A percentile compares a stretch with the other conserved stretches of the same genome.
Conservation (phyloP, 2,797 vertebrate genomes). For the Gymnothorax javanicus region DNA sequence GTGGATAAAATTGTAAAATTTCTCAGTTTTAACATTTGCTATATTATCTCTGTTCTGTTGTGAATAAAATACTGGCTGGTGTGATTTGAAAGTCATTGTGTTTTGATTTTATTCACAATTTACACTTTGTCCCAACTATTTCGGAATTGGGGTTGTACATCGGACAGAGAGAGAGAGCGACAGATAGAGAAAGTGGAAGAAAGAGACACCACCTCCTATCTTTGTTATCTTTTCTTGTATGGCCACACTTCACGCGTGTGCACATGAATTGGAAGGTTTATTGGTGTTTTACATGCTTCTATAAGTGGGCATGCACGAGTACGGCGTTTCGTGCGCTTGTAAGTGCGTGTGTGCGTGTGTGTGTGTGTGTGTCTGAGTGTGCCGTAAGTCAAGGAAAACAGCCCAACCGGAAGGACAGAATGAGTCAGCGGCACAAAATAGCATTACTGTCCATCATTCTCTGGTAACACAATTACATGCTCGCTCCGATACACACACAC, state of each 20-base stretch:
- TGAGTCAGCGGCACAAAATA: slow-evolving; percentile 56
- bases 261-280: slow-evolving; percentile 18
- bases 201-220: slow-evolving; percentile 2
- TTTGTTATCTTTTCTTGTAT: slow-evolving; percentile 31
- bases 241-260: slow-evolving; percentile 38
- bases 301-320: no score
- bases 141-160: background rate
- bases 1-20: no score
- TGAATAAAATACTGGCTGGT: no score
- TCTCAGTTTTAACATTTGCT: no score
- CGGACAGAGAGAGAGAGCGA: background rate
- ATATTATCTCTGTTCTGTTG: no score
- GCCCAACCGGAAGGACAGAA: slow-evolving; percentile 50
- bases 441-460: slow-evolving; percentile 41
- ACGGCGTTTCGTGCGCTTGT: background rate
- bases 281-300: background rate
- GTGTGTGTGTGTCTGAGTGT: slow-evolving; percentile 27
- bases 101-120: no score
- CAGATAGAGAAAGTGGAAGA: background rate
- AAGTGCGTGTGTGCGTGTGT: slow-evolving; percentile 31
- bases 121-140: no score
- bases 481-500: slow-evolving; percentile 35
- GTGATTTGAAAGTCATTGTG: no score
- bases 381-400: slow-evolving; percentile 15
- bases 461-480: slow-evolving; percentile 31